Evolutionary conservation across 2,113 vertebrate species (phyloP), one percentile per base, ranked within the genome.

Genomic region (Seriola rivoliana): DNA sequence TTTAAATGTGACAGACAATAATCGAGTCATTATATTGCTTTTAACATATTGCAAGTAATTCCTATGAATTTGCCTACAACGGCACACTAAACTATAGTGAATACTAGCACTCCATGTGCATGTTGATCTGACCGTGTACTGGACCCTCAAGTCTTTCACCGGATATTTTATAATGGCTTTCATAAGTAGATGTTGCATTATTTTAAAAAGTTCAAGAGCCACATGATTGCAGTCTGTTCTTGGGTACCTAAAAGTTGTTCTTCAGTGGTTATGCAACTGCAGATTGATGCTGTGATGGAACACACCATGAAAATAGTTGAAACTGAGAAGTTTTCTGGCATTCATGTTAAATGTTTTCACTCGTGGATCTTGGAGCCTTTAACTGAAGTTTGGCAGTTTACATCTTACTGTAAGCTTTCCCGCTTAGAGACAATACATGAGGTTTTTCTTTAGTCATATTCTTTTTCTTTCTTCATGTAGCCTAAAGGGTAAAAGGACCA

Each of bases 21-120:
- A 80, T 88, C 19, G 29, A 85, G 78, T 91, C 67, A 55, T 86
- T 85, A 90, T 94, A 94, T 94, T 94, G 94, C 94, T 94, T 94
- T 91, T 72, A 91, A 92, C 88, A 92, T 93, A 94, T 93, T 94
- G 94, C 93, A 85, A 94, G 86, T 86, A 89, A 86, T 90, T 93
- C 90, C 86, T 92, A 91, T 88, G 77, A 88, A 75, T 78, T 90
- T 91, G 89, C 89, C 87, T 83, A 90, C 78, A 85, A 84, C 73
- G 74, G 88, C 88, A 91, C 75, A 83, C 86, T 91, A 89, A 88
- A 44, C 88, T 92, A 89, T 65, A 81, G 85, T 91, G 84, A 86
- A 89, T 88, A 91, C 67, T 91, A 90, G 85, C 84, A 85, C 89
- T 84, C 81, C 64, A 75, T 85, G 91, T 89, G 89, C 83, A 68